Conservation (phyloP, 2,797 vertebrate species). For the Lacerta viridis region DNA sequence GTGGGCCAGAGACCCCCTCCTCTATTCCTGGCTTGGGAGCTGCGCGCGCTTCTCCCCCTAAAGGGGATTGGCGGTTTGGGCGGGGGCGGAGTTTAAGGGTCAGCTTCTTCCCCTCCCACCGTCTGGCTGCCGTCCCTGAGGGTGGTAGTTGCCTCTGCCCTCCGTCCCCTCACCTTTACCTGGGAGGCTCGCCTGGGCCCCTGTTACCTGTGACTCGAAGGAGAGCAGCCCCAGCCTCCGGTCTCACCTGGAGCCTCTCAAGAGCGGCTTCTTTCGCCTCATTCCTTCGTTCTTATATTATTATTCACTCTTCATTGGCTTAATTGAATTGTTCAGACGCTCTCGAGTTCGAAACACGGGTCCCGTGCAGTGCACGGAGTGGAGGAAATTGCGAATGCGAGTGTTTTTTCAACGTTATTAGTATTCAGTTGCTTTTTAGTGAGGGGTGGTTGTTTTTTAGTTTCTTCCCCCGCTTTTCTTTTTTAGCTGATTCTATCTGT, state of each 20-base stretch:
- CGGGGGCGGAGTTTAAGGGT: background rate
- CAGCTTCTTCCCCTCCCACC: too few relatives aligned
- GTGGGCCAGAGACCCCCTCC: background rate
- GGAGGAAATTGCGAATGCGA: too few relatives aligned
- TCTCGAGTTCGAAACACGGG: too few relatives aligned
- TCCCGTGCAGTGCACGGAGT: too few relatives aligned
- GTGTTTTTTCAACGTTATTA: too few relatives aligned
- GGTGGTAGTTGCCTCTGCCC: fast-evolving
- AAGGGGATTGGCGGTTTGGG: background rate
- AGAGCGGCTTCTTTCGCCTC: too few relatives aligned
- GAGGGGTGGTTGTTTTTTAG: too few relatives aligned
- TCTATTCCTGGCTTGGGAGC: background rate
- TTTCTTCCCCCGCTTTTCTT: background rate
- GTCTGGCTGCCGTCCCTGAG: too few relatives aligned
- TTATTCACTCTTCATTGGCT: too few relatives aligned
- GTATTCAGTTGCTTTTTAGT: too few relatives aligned
- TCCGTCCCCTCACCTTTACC: background rate
- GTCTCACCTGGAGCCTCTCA: background rate
- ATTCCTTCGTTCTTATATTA: background rate
- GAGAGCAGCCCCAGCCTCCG: background rate
- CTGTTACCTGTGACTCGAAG: background rate
- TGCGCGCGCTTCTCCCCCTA: background rate
- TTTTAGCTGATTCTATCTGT: background rate
- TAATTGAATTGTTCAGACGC: too few relatives aligned
- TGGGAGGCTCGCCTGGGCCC: background rate